Evolutionary conservation across 2,797 vertebrate species (phyloP).

Genomic region (Tachyglossus aculeatus): DNA sequence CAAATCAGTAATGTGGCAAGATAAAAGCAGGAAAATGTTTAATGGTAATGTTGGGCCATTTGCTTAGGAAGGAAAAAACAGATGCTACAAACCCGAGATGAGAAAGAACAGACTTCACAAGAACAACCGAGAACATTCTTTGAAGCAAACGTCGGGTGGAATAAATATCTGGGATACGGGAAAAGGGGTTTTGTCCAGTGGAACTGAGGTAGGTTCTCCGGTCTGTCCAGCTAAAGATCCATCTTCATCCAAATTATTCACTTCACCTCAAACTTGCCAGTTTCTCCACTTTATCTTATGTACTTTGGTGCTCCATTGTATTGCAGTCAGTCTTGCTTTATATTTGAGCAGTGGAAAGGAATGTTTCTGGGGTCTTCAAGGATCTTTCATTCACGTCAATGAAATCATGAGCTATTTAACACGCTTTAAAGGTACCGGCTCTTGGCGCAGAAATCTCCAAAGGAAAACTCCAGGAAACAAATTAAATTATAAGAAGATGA

Average conservation of each 20-base stretch:
- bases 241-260: background rate
- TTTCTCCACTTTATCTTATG: background rate
- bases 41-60: background rate
- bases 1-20: no score
- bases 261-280: background rate
- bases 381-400: background rate
- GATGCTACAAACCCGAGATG: background rate
- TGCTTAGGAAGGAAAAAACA: background rate
- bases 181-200: no score
- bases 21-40: no score
- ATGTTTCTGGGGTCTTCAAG: background rate
- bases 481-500: constrained; percentile 16
- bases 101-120: background rate
- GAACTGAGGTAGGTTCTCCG: background rate
- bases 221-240: background rate
- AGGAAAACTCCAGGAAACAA: constrained; percentile 9
- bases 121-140: background rate
- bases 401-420: background rate
- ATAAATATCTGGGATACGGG: no score
- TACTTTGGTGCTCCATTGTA: background rate
- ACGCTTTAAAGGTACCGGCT: background rate
- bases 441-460: constrained; percentile 7
- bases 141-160: no score
- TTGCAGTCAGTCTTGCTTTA: background rate
- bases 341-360: background rate